Base-by-base conservation (phyloP, 2,797 vertebrate species). In the Sphenodon punctatus region DNA sequence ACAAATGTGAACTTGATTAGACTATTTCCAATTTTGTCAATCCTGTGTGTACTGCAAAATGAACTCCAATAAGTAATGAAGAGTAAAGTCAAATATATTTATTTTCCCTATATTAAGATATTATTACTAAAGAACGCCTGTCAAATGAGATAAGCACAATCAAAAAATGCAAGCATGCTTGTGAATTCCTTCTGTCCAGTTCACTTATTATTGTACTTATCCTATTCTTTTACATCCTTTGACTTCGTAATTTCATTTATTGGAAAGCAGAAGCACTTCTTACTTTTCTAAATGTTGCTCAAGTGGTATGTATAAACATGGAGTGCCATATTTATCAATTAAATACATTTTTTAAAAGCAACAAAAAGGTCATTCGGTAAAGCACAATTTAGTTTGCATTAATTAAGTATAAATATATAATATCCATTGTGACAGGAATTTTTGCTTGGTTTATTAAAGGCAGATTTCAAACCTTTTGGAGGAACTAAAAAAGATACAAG, bases 401-500 rank as follows among this genome's bases (percentile, higher is more conserved):
- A 11, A 30, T 34, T 60, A 27, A 67, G 20, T 61, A 81, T 75
- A 89, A 42, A 34, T 68, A 87, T 88, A 43, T 22, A 53, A 84
- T 2, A 53, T 3, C 84, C 25, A 56, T 7, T 88, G 67, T 51
- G 65, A 63, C 22, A 75, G 59, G 78, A 11, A 32, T 78, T 78
- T 60, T 20, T 89, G 63, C 8, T 77, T 45, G 72, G 27, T 88
- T 80, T 78, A 45, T 86, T 85, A 49, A 93, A 98, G 97, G 82
- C 96, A 98, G 95, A 88, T 96, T 27, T 75, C 56, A 79, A 95
- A 92, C 42, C 75, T 97, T 92, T 92, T 92, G 38, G 90, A 92
- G 65, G 94, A 95, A 51, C 70, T 96, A 70, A 94, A 94, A 88
- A 95, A 77, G 91, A 93, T 94, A 84, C 91, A 94, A 77, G 94